These are phyloP conservation scores for Odocoileus hemionus DNA, from an alignment of 2,113 vertebrate species.

Conservation along the genomic window DNA sequence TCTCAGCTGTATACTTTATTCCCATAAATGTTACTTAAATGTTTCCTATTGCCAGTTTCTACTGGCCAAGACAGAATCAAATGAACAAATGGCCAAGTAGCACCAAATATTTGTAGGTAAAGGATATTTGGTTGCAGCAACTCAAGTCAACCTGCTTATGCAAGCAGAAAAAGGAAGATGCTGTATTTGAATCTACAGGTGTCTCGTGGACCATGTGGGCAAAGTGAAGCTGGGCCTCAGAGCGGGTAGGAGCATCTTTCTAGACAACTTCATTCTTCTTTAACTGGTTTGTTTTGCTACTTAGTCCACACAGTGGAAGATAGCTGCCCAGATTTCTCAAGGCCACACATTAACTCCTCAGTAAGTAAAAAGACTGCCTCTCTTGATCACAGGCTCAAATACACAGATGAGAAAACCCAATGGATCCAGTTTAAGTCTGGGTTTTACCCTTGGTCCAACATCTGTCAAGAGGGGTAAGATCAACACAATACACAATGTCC, in stretches of 20 bases:
- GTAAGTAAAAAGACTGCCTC: not conserved
- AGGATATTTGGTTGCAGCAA: not conserved
- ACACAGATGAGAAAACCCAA: not conserved
- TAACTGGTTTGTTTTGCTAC: not conserved
- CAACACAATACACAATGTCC: not conserved
- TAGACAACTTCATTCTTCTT: not conserved
- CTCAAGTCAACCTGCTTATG: not conserved
- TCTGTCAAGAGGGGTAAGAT: not conserved
- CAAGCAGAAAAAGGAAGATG: not conserved
- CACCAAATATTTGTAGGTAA: not conserved
- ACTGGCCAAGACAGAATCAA: not conserved
- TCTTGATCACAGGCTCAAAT: not conserved
- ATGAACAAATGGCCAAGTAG: not conserved
- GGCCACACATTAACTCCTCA: not conserved
- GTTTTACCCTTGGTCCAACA: not conserved
- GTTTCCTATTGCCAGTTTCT: not conserved
- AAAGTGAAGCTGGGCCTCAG: not conserved
- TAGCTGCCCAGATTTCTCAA: not conserved
- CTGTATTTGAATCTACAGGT: not conserved
- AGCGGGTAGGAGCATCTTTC: not conserved
- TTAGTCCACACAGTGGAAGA: not conserved
- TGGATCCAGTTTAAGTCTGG: not conserved
- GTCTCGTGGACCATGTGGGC: not conserved
- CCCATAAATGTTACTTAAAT: constrained; percentile 13
- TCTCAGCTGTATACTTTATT: constrained; percentile 6